These are phyloP conservation scores for Drosophila guanche DNA, from an alignment of 1,140 invertebrate genomes.

Conservation along the genomic window DNA sequence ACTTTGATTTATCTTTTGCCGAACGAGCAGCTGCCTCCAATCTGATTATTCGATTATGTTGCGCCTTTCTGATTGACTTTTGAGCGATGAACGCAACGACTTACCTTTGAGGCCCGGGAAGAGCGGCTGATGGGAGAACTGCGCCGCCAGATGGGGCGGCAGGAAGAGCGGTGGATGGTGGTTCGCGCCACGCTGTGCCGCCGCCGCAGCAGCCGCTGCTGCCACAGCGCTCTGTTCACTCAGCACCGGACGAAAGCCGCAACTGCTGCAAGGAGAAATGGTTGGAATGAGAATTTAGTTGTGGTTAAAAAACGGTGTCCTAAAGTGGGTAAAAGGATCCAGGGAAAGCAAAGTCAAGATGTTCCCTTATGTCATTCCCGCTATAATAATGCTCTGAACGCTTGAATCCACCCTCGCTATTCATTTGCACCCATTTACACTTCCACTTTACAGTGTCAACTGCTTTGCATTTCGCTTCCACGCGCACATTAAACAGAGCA, in stretches of 20 bases:
- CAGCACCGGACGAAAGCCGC: slow-evolving; percentile 87
- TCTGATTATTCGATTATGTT: slow-evolving; percentile 57
- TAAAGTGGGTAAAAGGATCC: background rate
- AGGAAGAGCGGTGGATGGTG: slow-evolving; percentile 88
- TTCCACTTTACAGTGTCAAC: slow-evolving; percentile 2
- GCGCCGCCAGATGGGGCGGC: slow-evolving; percentile 90
- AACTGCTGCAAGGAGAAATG: slow-evolving; percentile 83
- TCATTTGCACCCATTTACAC: slow-evolving; percentile 5
- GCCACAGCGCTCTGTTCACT: slow-evolving; percentile 75
- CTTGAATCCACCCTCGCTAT: slow-evolving; percentile 1
- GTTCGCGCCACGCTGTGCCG: slow-evolving; percentile 81
- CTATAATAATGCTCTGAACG: background rate
- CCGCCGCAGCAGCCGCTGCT: slow-evolving; percentile 68
- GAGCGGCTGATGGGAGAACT: slow-evolving; percentile 91
- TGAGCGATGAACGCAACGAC: slow-evolving; percentile 47
- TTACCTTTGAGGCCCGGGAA: slow-evolving; percentile 91
- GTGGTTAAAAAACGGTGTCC: background rate
- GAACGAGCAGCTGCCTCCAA: slow-evolving; percentile 29
- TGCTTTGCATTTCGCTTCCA: slow-evolving; percentile 46
- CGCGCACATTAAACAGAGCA: slow-evolving; percentile 28
- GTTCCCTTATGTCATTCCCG: too few species aligned
- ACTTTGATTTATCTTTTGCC: slow-evolving; percentile 30
- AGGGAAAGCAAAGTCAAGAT: too few species aligned
- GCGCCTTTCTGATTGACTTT: slow-evolving; percentile 46
- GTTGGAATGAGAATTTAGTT: background rate